phyloP scores from a whole-genome alignment of 2,797 vertebrate genomes.

The Cheirogaleus major region DNA sequence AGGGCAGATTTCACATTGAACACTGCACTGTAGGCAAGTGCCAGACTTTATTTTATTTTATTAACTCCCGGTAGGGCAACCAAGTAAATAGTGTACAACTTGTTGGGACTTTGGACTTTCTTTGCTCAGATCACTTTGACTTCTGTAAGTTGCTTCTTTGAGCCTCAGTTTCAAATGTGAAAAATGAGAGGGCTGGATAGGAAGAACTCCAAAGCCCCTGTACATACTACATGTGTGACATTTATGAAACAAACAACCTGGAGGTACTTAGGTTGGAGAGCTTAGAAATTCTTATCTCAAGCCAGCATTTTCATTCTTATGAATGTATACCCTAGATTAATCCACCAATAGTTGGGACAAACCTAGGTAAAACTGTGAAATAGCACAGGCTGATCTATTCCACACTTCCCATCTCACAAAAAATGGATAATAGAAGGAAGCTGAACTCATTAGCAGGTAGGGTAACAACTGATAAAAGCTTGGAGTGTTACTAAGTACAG shows the following conservation, averaged over 20 bases:
- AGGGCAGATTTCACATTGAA: neutral
- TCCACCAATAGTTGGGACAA: neutral
- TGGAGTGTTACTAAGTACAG: neutral
- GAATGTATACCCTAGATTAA: neutral
- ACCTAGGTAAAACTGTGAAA: neutral
- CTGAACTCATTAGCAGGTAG: neutral
- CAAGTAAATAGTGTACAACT: neutral
- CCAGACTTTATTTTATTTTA: neutral
- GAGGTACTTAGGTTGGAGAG: neutral
- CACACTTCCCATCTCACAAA: neutral
- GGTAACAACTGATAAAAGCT: neutral
- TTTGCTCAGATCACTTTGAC: neutral
- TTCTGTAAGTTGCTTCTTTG: neutral
- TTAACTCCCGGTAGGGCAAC: neutral
- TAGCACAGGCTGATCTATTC: neutral
- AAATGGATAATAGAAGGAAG: neutral
- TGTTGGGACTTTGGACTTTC: neutral
- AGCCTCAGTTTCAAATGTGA: neutral
- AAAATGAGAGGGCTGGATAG: neutral
- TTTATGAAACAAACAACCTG: neutral
- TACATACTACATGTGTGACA: neutral
- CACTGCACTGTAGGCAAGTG: accelerated
- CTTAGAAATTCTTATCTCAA: neutral
- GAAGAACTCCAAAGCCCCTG: neutral
- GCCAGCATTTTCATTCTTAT: neutral